phyloP scores from a whole-genome alignment of 2,888 invertebrate species.

The Protophormia terraenovae region DNA sequence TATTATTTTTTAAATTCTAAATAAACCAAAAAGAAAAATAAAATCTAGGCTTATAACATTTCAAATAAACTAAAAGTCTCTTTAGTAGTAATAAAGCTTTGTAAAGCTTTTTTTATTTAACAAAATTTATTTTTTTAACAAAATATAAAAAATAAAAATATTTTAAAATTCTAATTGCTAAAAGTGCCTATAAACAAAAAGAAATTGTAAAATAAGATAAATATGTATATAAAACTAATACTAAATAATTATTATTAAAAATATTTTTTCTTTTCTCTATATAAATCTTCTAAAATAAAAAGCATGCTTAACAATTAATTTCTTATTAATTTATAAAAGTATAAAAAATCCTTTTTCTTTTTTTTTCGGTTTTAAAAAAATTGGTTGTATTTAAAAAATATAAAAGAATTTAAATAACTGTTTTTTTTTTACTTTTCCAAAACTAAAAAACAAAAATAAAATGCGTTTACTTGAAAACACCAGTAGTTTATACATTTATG shows the following conservation, averaged over 20 bases:
- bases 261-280: too few species aligned
- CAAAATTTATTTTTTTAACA: slow-evolving; percentile 22
- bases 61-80: slow-evolving; percentile 4
- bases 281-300: neutral
- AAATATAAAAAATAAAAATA: neutral
- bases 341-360: neutral
- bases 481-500: slow-evolving; percentile 48
- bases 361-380: neutral
- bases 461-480: slow-evolving; percentile 40
- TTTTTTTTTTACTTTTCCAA: slow-evolving; percentile 3
- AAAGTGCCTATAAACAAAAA: slow-evolving; percentile 64
- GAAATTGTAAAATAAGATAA: slow-evolving; percentile 40
- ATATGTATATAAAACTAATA: slow-evolving; percentile 16
- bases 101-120: slow-evolving; percentile 10
- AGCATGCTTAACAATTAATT: neutral
- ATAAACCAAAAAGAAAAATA: neutral
- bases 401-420: slow-evolving; percentile 1
- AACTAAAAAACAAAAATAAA: slow-evolving; percentile 9
- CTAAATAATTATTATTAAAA: neutral
- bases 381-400: slow-evolving; percentile 47
- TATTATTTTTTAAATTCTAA: slow-evolving; percentile 4
- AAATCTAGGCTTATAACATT: slow-evolving; percentile 50
- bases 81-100: slow-evolving; percentile 1
- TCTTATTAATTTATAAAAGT: neutral
- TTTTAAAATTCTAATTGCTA: slow-evolving; percentile 59